phyloP scores from a whole-genome alignment of 2,888 invertebrate genomes.

The Synanthedon myopaeformis region DNA sequence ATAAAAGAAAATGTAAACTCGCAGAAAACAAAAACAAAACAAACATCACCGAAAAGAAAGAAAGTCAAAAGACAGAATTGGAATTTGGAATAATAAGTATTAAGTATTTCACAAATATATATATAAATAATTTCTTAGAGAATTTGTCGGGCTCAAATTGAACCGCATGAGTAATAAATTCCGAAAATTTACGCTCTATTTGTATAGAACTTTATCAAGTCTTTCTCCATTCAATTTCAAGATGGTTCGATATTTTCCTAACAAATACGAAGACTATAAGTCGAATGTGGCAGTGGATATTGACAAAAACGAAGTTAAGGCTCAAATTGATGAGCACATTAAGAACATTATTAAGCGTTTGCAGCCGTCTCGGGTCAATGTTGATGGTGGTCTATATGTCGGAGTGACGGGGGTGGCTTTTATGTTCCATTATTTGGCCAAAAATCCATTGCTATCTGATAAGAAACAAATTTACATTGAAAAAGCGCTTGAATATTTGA shows the following conservation, averaged over 20 bases:
- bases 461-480: slow-evolving; percentile 61
- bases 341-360: slow-evolving; percentile 40
- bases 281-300: slow-evolving; percentile 16
- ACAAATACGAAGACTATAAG: slow-evolving; percentile 41
- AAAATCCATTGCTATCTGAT: slow-evolving; percentile 58
- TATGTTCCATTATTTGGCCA: slow-evolving; percentile 79
- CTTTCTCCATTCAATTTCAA: slow-evolving; percentile 16
- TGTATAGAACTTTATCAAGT: slow-evolving; percentile 19
- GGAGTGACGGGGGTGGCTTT: slow-evolving; percentile 79
- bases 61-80: too few species aligned
- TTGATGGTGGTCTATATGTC: slow-evolving; percentile 75
- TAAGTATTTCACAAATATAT: too few species aligned
- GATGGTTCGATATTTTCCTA: slow-evolving; percentile 58
- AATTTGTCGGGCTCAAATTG: not conserved
- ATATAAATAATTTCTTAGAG: too few species aligned
- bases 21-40: not conserved
- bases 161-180: not conserved
- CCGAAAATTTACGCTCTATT: slow-evolving; percentile 11
- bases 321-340: slow-evolving; percentile 38
- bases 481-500: slow-evolving; percentile 72
- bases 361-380: slow-evolving; percentile 46
- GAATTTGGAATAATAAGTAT: too few species aligned
- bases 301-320: slow-evolving; percentile 25
- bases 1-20: not conserved
- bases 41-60: not conserved